Evolutionary conservation across 2,797 vertebrate genomes (phyloP).

Genomic region (Kryptolebias ocellatus): DNA sequence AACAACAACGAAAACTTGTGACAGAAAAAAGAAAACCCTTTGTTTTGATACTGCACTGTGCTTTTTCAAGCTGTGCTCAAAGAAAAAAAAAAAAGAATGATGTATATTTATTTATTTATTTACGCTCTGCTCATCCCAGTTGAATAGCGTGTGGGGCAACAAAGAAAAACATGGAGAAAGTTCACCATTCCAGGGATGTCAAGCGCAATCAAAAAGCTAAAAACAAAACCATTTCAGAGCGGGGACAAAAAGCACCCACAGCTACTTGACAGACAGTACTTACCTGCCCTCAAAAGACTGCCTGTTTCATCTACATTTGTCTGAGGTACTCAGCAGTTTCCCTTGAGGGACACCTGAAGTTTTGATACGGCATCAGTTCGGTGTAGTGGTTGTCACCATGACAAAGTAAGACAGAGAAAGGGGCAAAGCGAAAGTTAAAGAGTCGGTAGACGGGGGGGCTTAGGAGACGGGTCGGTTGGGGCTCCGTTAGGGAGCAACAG

Average conservation of each 20-base stretch:
- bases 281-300: constrained; percentile 62
- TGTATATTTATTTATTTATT: constrained; percentile 56
- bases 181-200: constrained; percentile 42
- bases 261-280: constrained; percentile 53
- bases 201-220: constrained; percentile 36
- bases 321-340: constrained; percentile 53
- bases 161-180: constrained; percentile 39
- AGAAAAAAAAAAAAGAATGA: constrained; percentile 52
- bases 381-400: constrained; percentile 52
- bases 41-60: constrained; percentile 18
- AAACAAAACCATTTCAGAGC: constrained; percentile 39
- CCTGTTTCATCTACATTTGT: constrained; percentile 62
- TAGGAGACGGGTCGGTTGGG: neutral
- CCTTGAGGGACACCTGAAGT: constrained; percentile 41
- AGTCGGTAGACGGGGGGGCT: constrained; percentile 21
- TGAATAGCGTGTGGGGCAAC: constrained; percentile 40
- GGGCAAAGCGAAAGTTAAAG: constrained; percentile 28
- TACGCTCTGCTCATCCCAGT: constrained; percentile 29
- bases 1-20: constrained; percentile 30
- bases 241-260: constrained; percentile 10
- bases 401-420: neutral
- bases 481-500: constrained; percentile 15
- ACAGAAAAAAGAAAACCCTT: constrained; percentile 8
- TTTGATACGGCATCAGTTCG: constrained; percentile 60
- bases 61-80: constrained; percentile 50